Percentiles rank a stretch among this genome's conserved stretches.
phyloP scores from a whole-genome alignment of 2,888 invertebrate genomes.

The Bursaphelenchus okinawaensis region DNA sequence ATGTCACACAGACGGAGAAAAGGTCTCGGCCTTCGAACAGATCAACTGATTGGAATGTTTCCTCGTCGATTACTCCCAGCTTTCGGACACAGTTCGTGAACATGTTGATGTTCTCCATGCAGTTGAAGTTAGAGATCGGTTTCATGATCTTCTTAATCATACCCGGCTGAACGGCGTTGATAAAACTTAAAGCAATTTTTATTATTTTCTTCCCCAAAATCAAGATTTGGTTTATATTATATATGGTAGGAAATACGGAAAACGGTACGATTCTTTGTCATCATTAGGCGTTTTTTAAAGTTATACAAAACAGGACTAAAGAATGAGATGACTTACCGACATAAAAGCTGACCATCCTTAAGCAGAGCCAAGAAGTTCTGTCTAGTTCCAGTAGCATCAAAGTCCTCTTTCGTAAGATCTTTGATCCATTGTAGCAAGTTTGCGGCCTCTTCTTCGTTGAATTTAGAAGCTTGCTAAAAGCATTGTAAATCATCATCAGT shows the following conservation, averaged over 20 bases:
- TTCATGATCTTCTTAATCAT: slow-evolving; percentile 84
- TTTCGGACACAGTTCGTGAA: slow-evolving; percentile 73
- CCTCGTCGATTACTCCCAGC: slow-evolving; percentile 76
- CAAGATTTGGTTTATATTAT: neutral
- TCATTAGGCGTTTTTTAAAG: too few relatives aligned
- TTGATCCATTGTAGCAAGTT: slow-evolving; percentile 89
- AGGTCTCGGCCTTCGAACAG: slow-evolving; percentile 92
- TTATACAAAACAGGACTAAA: neutral
- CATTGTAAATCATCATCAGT: neutral
- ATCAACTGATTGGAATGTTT: slow-evolving; percentile 94
- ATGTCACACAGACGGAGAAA: slow-evolving; percentile 70
- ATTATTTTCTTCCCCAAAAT: too few relatives aligned
- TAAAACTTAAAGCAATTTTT: slow-evolving; percentile 65
- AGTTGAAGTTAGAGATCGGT: slow-evolving; percentile 80
- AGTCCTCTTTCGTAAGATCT: slow-evolving; percentile 73
- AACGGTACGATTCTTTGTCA: too few relatives aligned
- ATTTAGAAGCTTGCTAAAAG: slow-evolving; percentile 65
- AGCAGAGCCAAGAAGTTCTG: slow-evolving; percentile 82
- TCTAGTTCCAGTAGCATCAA: slow-evolving; percentile 74
- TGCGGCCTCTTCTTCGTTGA: slow-evolving; percentile 84
- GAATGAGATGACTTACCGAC: slow-evolving; percentile 67
- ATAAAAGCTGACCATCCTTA: slow-evolving; percentile 80
- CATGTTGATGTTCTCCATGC: slow-evolving; percentile 96
- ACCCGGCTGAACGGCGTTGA: slow-evolving; percentile 76
- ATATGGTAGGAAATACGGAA: too few relatives aligned